Evolutionary conservation across 2,797 vertebrate genomes (phyloP), one percentile per base, ranked within the genome.

Genomic region (Gymnopithys bicolor): DNA sequence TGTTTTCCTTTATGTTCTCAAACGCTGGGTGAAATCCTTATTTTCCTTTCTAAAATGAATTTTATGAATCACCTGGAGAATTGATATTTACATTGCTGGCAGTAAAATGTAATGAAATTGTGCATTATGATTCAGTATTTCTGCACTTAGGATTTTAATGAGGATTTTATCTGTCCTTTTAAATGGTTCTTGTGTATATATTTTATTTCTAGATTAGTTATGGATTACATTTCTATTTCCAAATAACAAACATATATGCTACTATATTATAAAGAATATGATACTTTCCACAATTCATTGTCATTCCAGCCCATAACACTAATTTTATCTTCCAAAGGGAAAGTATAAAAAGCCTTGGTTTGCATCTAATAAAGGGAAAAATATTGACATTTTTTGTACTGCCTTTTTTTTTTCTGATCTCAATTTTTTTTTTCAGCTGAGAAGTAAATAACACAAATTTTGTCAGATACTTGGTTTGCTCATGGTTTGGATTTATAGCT

Each of bases 91-190:
- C 95, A 91, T 87, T 90, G 73, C 78, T 93, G 90, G 93, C 93
- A 95, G 90, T 96, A 96, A 95, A 94, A 64, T 87, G 64, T 95
- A 97, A 96, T 96, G 96, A 97, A 97, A 96, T 95, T 83, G 69
- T 93, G 74, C 71, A 60, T 69, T 95, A 86, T 97, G 97, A 97
- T 94, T 97, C 97, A 96, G 35, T 95, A 95, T 97, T 98, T 97
- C 95, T 96, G 92, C 89, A 80, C 93, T 97, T 97, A 93, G 59
- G 96, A 55, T 96, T 96, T 96, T 97, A 97, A 94, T 96, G 93
- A 93, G 82, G 93, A 70, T 95, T 97, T 95, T 96, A 93, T 97
- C 96, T 97, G 93, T 97, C 78, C 78, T 96, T 89, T 93, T 97
- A 91, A 96, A 63, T 87, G 81, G 77, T 89, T 93, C 77, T 79